Evolutionary conservation across 2,888 invertebrate genomes (phyloP).

Genomic region (Julus scanicus): DNA sequence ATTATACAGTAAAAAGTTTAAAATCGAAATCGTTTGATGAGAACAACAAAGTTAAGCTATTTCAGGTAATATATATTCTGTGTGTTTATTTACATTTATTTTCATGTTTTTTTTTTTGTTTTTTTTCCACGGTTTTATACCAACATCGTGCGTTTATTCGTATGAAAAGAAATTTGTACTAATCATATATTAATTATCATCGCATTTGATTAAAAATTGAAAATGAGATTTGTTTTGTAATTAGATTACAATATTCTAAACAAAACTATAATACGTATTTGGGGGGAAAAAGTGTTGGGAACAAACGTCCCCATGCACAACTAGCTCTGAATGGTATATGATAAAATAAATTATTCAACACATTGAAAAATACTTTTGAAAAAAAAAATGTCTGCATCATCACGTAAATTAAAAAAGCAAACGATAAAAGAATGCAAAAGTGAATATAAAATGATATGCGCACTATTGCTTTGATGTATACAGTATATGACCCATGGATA

Average conservation of each 20-base stretch:
- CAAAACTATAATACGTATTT: conserved; percentile 1
- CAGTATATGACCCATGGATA: background rate
- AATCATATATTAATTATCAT: background rate
- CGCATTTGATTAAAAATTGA: background rate
- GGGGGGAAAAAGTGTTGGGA: background rate
- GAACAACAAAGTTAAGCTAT: background rate
- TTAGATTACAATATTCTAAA: background rate
- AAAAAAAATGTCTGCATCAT: conserved; percentile 27
- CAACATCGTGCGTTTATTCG: background rate
- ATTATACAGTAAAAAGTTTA: conserved; percentile 1
- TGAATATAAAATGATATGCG: background rate
- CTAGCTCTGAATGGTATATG: conserved; percentile 13
- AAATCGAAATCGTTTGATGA: conserved; percentile 1
- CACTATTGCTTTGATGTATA: background rate
- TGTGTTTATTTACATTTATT: background rate
- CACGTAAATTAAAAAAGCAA: conserved; percentile 26
- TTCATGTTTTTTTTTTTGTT: background rate
- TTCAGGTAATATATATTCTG: background rate
- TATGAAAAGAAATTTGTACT: conserved; percentile 1
- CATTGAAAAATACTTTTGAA: conserved; percentile 9
- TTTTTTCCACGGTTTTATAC: background rate
- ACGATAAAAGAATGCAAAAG: background rate
- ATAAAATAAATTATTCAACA: conserved; percentile 12
- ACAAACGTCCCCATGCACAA: background rate
- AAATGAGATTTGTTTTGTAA: background rate